Conservation (phyloP, 2,797 vertebrate genomes). For the Rousettus madagascariensis region DNA sequence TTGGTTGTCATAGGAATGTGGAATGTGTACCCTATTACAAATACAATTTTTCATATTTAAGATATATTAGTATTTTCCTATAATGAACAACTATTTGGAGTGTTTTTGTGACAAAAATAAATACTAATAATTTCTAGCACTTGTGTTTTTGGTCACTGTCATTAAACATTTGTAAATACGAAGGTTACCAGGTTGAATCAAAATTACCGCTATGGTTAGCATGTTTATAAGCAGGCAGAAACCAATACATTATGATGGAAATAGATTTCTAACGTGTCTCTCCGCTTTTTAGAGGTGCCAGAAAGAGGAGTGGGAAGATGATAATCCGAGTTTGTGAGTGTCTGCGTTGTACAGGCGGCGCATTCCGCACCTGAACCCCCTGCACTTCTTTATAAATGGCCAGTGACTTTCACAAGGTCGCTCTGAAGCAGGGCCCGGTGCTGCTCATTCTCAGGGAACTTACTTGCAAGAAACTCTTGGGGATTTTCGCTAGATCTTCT, state of each 20-base stretch:
- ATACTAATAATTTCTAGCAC: background rate
- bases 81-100: background rate
- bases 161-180: background rate
- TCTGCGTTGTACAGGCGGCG: too few species aligned
- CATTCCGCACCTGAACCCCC: background rate
- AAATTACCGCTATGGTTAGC: background rate
- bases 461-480: constrained; percentile 87
- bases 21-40: background rate
- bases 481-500: constrained; percentile 94
- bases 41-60: background rate
- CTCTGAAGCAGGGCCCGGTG: background rate
- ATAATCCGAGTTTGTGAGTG: fast-evolving
- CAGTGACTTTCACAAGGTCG: background rate
- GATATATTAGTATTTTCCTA: background rate
- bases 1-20: background rate
- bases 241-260: background rate
- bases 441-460: constrained; percentile 62
- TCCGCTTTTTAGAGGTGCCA: background rate
- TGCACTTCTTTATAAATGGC: fast-evolving
- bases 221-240: background rate
- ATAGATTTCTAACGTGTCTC: background rate
- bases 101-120: background rate
- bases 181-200: background rate
- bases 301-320: background rate
- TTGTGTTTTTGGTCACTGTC: background rate